Percentiles rank a stretch among this genome's conserved stretches.
Evolutionary conservation across 2,113 vertebrate species (phyloP).

Genomic region (Clupea harengus): DNA sequence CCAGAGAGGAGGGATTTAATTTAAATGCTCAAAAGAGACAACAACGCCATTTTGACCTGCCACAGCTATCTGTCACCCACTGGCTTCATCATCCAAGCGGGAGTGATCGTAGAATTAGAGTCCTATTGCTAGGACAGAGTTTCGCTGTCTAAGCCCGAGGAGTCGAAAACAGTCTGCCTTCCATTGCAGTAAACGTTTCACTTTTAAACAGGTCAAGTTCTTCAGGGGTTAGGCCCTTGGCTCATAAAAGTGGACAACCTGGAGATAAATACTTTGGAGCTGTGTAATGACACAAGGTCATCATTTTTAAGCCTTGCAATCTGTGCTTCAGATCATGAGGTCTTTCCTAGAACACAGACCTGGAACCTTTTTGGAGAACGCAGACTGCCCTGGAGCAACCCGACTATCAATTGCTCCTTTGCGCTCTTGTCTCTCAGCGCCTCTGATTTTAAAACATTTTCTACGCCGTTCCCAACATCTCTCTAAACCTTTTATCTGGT

Average conservation of each 20-base stretch:
- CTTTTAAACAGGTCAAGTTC: constrained; percentile 3
- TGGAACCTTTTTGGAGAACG: neutral
- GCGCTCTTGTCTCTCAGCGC: neutral
- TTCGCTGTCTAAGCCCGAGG: neutral
- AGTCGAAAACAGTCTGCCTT: neutral
- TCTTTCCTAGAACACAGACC: neutral
- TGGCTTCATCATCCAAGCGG: neutral
- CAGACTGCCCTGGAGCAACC: neutral
- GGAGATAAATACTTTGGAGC: constrained; percentile 11
- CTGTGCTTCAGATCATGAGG: neutral
- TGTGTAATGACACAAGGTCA: constrained; percentile 11
- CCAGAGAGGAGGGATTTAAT: neutral
- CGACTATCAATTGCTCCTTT: neutral
- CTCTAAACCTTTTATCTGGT: too few relatives aligned
- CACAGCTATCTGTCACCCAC: neutral
- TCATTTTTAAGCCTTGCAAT: neutral
- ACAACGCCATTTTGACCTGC: neutral
- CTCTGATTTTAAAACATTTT: neutral
- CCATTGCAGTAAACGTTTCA: neutral
- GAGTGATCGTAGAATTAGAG: neutral
- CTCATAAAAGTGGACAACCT: neutral
- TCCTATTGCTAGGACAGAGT: neutral
- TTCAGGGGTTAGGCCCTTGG: neutral
- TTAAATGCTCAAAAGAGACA: neutral
- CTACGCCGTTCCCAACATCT: neutral